Percentiles rank a stretch among this genome's conserved stretches.
phyloP scores from a whole-genome alignment of 2,797 vertebrate species.

The Enteromius radiatus region DNA sequence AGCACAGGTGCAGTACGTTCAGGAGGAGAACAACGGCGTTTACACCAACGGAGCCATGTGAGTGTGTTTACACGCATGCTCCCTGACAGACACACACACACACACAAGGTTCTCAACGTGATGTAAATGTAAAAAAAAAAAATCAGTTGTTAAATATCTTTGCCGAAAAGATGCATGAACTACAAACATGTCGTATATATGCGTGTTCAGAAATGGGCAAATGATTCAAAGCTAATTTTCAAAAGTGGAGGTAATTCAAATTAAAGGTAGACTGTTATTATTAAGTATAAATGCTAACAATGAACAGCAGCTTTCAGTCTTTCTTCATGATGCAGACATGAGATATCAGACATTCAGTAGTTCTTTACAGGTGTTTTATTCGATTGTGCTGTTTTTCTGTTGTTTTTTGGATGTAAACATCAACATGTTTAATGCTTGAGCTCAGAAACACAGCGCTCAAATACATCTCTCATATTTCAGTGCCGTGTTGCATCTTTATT shows the following conservation, averaged over 20 bases:
- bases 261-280: too few relatives aligned
- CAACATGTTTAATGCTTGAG: too few relatives aligned
- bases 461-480: neutral
- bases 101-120: neutral
- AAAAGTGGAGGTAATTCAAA: too few relatives aligned
- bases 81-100: neutral
- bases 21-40: conserved; percentile 90
- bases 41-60: conserved; percentile 97
- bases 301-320: too few relatives aligned
- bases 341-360: too few relatives aligned
- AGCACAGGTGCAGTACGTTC: conserved; percentile 93
- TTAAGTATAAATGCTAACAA: too few relatives aligned
- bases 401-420: too few relatives aligned
- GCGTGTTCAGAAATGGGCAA: neutral
- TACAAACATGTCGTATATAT: neutral
- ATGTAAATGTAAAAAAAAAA: neutral
- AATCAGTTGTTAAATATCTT: neutral
- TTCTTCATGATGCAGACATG: too few relatives aligned
- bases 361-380: too few relatives aligned
- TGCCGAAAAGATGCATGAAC: neutral
- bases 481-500: neutral
- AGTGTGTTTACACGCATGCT: conserved; percentile 60
- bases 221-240: too few relatives aligned
- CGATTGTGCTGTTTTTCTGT: too few relatives aligned
- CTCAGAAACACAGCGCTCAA: neutral